Percentiles rank a stretch among this genome's conserved stretches.
phyloP scores from a whole-genome alignment of 2,797 vertebrate species.

The Alauda arvensis region DNA sequence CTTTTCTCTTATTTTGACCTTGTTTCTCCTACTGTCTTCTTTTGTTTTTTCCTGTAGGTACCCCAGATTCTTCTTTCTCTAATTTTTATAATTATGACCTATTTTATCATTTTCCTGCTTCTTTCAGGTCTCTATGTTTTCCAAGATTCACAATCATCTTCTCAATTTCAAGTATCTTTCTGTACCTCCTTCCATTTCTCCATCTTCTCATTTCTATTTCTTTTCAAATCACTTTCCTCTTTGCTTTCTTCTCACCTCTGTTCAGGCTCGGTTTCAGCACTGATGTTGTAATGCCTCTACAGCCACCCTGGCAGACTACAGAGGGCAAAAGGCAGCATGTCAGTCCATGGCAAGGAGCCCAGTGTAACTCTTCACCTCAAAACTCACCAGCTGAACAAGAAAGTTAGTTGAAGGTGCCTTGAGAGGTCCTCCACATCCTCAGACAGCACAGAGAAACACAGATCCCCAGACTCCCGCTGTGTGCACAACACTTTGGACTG shows the following conservation, averaged over 20 bases:
- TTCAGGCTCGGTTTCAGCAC: background rate
- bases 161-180: background rate
- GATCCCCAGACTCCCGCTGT: fast-evolving
- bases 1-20: background rate
- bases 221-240: background rate
- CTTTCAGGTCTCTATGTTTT: background rate
- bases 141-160: background rate
- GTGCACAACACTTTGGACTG: background rate
- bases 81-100: background rate
- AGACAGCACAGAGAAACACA: fast-evolving
- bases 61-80: background rate
- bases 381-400: background rate
- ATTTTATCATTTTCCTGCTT: background rate
- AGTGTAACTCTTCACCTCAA: background rate
- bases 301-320: background rate
- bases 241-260: background rate
- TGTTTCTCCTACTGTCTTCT: background rate
- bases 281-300: background rate
- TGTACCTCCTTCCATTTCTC: background rate
- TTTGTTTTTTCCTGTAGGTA: background rate
- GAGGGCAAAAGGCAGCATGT: background rate
- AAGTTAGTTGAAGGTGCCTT: background rate
- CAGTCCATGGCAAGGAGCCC: background rate
- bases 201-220: background rate
- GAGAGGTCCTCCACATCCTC: background rate